Evolutionary conservation across 2,888 invertebrate genomes (phyloP).

Genomic region (Stenolophus ochropezus): DNA sequence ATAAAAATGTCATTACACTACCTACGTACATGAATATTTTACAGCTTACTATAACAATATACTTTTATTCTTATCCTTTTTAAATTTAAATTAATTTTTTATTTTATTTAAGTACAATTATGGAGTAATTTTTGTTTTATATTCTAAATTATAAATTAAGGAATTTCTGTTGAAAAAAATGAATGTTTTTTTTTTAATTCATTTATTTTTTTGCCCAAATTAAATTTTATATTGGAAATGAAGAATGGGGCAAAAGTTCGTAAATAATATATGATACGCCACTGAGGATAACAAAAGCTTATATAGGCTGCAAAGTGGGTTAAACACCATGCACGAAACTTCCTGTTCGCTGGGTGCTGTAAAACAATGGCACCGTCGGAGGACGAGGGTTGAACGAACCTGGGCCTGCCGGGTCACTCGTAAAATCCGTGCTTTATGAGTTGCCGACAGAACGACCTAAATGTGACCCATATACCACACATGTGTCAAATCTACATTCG

Average conservation of each 20-base stretch:
- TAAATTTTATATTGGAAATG: no score
- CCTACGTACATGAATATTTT: no score
- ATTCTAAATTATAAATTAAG: no score
- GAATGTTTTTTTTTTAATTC: no score
- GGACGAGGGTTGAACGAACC: slow-evolving; percentile 56
- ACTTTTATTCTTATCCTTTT: no score
- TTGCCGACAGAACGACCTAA: slow-evolving; percentile 18
- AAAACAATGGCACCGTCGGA: slow-evolving; percentile 48
- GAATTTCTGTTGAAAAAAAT: no score
- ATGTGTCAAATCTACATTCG: neutral
- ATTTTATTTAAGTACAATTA: no score
- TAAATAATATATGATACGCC: slow-evolving; percentile 1
- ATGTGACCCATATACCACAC: neutral
- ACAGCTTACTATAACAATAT: no score
- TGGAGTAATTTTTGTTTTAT: no score
- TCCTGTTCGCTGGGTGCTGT: slow-evolving; percentile 38
- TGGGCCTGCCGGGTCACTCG: slow-evolving; percentile 30
- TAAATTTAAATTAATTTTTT: no score
- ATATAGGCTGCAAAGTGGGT: slow-evolving; percentile 29
- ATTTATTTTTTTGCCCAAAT: no score
- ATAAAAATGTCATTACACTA: neutral
- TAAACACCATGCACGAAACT: slow-evolving; percentile 46
- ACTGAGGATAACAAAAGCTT: neutral
- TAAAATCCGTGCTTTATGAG: slow-evolving; percentile 41
- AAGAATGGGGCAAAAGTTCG: neutral